phyloP scores from a whole-genome alignment of 2,113 vertebrate genomes.

The Trachemys scripta region DNA sequence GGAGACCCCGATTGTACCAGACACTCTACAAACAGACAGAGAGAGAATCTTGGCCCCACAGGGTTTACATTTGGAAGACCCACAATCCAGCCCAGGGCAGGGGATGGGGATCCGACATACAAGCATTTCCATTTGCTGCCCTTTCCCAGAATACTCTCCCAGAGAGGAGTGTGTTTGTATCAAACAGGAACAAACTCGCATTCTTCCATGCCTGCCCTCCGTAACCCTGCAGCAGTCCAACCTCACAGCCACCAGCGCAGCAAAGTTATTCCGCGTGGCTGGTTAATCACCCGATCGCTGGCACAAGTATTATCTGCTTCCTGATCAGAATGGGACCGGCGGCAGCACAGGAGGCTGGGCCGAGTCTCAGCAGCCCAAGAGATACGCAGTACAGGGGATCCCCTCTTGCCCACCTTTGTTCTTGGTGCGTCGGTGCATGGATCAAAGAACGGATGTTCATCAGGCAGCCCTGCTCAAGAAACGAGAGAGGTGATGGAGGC shows the following conservation, averaged over 20 bases:
- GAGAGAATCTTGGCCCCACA: background rate
- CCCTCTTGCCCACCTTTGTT: too few relatives aligned
- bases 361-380: background rate
- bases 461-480: background rate
- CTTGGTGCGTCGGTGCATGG: background rate
- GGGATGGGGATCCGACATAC: accelerated
- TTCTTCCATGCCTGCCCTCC: background rate
- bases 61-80: background rate
- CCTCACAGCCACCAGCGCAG: background rate
- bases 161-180: background rate
- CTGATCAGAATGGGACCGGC: background rate
- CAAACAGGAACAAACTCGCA: background rate
- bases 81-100: accelerated
- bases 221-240: background rate
- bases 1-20: background rate
- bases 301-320: too few relatives aligned
- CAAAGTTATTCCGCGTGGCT: background rate
- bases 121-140: background rate
- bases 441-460: background rate
- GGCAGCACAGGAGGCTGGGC: background rate
- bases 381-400: background rate
- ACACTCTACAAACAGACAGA: background rate
- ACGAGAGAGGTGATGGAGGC: background rate
- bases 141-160: background rate
- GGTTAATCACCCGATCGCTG: too few relatives aligned